phyloP scores from a whole-genome alignment of 2,888 invertebrate genomes.

The Laothoe populi region DNA sequence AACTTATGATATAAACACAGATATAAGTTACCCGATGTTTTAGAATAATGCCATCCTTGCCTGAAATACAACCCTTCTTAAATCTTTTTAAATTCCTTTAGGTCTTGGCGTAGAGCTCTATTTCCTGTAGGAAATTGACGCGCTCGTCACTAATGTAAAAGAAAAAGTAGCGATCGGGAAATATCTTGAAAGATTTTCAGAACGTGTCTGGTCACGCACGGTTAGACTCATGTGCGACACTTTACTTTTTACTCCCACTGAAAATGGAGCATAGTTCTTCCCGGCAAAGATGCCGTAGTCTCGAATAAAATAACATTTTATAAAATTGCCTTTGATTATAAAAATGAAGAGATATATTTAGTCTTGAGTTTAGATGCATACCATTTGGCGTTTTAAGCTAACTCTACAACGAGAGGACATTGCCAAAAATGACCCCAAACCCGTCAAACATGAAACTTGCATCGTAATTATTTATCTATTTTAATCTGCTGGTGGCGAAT shows the following conservation, averaged over 20 bases:
- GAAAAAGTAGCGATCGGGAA: slow-evolving; percentile 45
- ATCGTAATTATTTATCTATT: no score
- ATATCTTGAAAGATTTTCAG: slow-evolving; percentile 48
- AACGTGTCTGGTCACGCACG: slow-evolving; percentile 50
- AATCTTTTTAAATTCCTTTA: background rate
- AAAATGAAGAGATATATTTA: no score
- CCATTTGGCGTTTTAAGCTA: no score
- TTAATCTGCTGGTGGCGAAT: no score
- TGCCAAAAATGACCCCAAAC: no score
- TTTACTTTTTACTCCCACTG: slow-evolving; percentile 29
- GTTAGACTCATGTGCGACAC: slow-evolving; percentile 27
- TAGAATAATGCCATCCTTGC: no score
- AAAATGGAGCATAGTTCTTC: slow-evolving; percentile 33
- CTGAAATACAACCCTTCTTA: background rate
- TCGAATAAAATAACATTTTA: background rate
- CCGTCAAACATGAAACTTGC: no score
- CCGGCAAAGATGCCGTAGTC: background rate
- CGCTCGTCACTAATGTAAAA: slow-evolving; percentile 30
- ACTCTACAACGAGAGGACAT: no score
- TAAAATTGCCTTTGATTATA: background rate
- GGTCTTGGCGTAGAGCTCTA: slow-evolving; percentile 22
- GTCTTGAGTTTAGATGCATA: no score
- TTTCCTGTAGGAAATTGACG: slow-evolving; percentile 58
- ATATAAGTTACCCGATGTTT: no score
- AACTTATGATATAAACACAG: no score